Evolutionary conservation across 2,888 invertebrate species (phyloP).

Genomic region (Lycophotia porphyrea): DNA sequence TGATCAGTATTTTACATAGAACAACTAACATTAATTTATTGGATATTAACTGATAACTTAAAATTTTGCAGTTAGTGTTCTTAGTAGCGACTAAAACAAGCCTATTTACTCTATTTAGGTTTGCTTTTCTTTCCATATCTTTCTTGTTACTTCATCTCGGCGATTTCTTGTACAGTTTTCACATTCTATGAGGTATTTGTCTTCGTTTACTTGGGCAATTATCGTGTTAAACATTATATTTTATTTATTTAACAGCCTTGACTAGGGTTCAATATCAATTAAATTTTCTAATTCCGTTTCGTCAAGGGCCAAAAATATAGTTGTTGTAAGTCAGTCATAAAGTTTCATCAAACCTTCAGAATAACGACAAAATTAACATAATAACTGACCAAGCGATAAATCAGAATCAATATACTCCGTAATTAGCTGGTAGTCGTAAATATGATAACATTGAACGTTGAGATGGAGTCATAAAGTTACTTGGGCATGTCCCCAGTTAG

Average conservation of each 20-base stretch:
- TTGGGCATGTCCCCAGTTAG: slow-evolving; percentile 10
- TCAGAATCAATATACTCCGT: background rate
- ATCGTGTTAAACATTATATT: background rate
- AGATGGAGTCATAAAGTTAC: slow-evolving; percentile 26
- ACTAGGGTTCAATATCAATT: slow-evolving; percentile 2
- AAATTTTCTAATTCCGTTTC: slow-evolving; percentile 3
- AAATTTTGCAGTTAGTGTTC: background rate
- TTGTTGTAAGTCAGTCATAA: background rate
- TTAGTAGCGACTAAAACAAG: background rate
- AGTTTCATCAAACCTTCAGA: slow-evolving; percentile 26
- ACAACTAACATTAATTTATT: background rate
- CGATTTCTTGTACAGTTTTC: background rate
- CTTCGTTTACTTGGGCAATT: background rate
- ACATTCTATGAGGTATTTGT: background rate
- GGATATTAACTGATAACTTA: background rate
- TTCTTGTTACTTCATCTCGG: background rate
- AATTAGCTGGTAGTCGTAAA: slow-evolving; percentile 46
- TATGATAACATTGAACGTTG: slow-evolving; percentile 51
- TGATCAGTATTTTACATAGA: too few species aligned
- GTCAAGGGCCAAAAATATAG: slow-evolving; percentile 23
- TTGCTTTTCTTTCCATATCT: background rate
- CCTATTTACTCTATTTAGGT: too few species aligned
- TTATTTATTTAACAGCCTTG: slow-evolving; percentile 5
- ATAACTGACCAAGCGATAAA: slow-evolving; percentile 31
- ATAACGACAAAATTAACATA: slow-evolving; percentile 36